Percentiles rank a stretch among this genome's conserved stretches.
phyloP scores from a whole-genome alignment of 1,140 invertebrate genomes.

The Myzus persicae region DNA sequence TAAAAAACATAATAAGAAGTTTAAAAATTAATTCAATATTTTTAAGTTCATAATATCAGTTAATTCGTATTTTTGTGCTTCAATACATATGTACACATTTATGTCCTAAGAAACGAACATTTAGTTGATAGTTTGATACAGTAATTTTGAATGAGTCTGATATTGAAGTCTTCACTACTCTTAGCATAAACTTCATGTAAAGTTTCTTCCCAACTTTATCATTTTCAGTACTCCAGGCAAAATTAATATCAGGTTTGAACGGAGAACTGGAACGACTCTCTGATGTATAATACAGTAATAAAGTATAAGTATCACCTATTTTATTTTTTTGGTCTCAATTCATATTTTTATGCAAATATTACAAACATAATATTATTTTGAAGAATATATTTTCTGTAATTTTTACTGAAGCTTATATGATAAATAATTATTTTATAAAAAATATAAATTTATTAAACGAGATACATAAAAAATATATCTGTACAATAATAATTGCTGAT shows the following conservation, averaged over 20 bases:
- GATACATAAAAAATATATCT: background rate
- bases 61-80: background rate
- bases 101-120: background rate
- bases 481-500: background rate
- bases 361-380: background rate
- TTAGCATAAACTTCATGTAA: conserved; percentile 13
- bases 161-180: background rate
- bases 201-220: conserved; percentile 22
- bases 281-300: background rate
- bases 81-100: background rate
- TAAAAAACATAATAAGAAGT: background rate
- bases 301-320: too few species aligned
- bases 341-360: background rate
- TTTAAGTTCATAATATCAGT: background rate
- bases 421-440: background rate
- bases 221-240: background rate
- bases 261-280: background rate
- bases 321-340: background rate
- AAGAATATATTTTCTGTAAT: background rate
- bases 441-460: background rate
- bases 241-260: conserved; percentile 29
- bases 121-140: background rate
- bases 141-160: conserved; percentile 31
- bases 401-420: background rate
- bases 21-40: background rate